A percentile compares a stretch with the other conserved stretches of the same genome.
These are phyloP conservation scores for Nezara viridula DNA, from an alignment of 2,888 invertebrate genomes.

Conservation along the genomic window DNA sequence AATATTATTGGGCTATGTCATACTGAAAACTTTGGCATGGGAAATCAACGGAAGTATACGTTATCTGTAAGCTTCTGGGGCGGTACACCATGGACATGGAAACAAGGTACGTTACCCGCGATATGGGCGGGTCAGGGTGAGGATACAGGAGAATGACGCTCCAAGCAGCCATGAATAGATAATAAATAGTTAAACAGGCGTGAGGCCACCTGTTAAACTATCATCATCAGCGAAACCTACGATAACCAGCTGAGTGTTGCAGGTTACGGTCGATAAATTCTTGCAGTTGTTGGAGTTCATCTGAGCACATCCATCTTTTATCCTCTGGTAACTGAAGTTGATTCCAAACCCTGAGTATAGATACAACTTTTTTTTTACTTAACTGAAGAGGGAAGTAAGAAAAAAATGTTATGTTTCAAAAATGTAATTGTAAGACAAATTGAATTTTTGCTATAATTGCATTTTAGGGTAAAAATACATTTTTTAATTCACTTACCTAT, in stretches of 20 bases:
- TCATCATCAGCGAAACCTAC: not conserved
- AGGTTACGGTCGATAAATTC: not conserved
- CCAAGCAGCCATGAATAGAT: constrained; percentile 28
- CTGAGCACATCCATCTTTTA: not conserved
- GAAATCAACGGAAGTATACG: not conserved
- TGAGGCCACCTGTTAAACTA: not conserved
- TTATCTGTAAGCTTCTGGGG: not conserved
- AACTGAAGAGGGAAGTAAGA: too few relatives aligned
- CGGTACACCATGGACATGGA: not conserved
- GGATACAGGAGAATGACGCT: not conserved
- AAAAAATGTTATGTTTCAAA: too few relatives aligned
- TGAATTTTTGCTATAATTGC: too few relatives aligned
- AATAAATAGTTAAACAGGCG: not conserved
- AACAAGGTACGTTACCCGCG: not conserved
- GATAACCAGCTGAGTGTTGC: not conserved
- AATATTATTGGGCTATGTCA: too few relatives aligned
- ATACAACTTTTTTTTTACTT: too few relatives aligned
- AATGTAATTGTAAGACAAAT: too few relatives aligned
- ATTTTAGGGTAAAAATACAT: too few relatives aligned
- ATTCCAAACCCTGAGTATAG: not conserved
- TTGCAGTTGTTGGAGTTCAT: not conserved
- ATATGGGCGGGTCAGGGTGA: not conserved
- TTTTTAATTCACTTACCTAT: too few relatives aligned
- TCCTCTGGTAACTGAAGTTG: not conserved
- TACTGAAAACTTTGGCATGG: too few relatives aligned